Evolutionary conservation across 2,888 invertebrate species (phyloP).

Genomic region (Nebria salina): DNA sequence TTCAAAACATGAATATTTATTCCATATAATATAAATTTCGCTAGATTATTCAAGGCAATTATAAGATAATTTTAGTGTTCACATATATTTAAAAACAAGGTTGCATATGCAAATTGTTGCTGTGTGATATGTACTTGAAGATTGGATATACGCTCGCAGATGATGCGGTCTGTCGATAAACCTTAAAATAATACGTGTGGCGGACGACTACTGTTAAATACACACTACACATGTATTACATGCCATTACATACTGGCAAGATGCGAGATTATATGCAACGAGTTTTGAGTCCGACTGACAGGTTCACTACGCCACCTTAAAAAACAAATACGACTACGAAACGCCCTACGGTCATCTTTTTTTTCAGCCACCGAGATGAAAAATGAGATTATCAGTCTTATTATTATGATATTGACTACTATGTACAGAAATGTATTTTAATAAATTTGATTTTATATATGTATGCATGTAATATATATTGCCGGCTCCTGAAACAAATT

Average conservation of each 20-base stretch:
- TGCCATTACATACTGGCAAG: constrained; percentile 36
- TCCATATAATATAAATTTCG: neutral
- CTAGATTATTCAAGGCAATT: neutral
- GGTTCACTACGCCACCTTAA: neutral
- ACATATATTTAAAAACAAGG: constrained; percentile 3
- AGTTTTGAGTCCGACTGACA: constrained; percentile 17
- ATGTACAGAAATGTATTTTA: neutral
- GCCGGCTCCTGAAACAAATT: neutral
- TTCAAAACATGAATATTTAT: neutral
- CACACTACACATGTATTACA: constrained; percentile 36
- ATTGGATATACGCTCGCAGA: neutral
- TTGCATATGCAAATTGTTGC: constrained; percentile 30
- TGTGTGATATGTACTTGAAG: constrained; percentile 33
- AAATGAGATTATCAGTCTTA: neutral
- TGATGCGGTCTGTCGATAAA: constrained; percentile 28
- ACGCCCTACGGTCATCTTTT: neutral
- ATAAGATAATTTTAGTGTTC: neutral
- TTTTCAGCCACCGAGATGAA: neutral
- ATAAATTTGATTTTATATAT: neutral
- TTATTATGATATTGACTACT: constrained; percentile 2
- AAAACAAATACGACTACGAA: neutral
- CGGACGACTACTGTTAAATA: constrained; percentile 39
- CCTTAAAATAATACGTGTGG: constrained; percentile 35
- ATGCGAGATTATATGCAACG: constrained; percentile 31
- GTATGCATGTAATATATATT: too few species aligned